Evolutionary conservation across 2,797 vertebrate genomes (phyloP).

Genomic region (Oreochromis mossambicus): DNA sequence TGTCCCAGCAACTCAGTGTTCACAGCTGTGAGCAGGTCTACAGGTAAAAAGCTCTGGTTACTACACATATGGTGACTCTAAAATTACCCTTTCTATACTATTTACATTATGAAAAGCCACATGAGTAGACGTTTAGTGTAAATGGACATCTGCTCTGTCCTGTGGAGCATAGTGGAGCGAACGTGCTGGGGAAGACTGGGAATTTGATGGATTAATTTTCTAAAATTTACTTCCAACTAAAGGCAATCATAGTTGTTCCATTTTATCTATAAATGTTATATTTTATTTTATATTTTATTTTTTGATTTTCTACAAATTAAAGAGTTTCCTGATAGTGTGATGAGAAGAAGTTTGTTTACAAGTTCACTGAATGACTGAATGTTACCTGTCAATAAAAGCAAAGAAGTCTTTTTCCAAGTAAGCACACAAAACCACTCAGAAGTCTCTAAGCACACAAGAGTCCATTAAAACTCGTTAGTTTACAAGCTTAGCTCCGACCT

Average conservation of each 20-base stretch:
- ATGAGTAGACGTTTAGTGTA: not conserved
- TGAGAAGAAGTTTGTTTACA: not conserved
- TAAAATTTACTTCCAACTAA: not conserved
- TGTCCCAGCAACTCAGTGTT: not conserved
- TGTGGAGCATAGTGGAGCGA: not conserved
- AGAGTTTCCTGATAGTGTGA: not conserved
- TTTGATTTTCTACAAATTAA: not conserved
- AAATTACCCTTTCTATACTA: not conserved
- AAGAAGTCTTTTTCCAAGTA: not conserved
- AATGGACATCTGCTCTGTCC: not conserved
- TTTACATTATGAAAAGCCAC: no score
- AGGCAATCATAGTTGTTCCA: not conserved
- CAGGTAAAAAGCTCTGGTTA: not conserved
- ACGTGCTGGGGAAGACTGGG: not conserved
- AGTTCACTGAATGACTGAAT: not conserved
- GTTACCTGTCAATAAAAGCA: not conserved
- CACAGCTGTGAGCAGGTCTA: not conserved
- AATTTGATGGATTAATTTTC: not conserved
- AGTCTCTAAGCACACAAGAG: not conserved
- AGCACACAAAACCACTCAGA: not conserved
- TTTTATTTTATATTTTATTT: not conserved
- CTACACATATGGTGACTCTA: not conserved
- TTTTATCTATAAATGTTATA: not conserved
- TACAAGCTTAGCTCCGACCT: not conserved
- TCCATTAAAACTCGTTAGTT: not conserved